These are phyloP conservation scores for Diadegma fenestrale DNA, from an alignment of 2,888 invertebrate species.

Conservation along the genomic window DNA sequence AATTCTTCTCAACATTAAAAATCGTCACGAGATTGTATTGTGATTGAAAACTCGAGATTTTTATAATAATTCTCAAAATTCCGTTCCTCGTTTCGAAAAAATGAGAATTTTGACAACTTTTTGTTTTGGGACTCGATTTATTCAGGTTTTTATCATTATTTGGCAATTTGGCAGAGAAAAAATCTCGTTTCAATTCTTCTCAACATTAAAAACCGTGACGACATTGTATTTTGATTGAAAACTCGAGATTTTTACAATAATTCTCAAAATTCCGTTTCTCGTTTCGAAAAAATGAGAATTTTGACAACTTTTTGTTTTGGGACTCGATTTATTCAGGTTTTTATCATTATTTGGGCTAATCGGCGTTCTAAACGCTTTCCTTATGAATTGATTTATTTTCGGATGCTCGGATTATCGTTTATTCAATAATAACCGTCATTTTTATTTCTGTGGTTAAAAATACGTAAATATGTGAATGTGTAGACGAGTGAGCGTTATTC, in stretches of 20 bases:
- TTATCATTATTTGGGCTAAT: constrained; percentile 16
- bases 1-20: background rate
- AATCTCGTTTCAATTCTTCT: background rate
- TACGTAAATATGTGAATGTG: constrained; percentile 1
- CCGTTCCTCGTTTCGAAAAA: background rate
- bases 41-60: background rate
- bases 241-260: background rate
- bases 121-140: background rate
- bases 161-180: background rate
- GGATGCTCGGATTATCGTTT: constrained; percentile 32
- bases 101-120: background rate
- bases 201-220: background rate
- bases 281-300: background rate
- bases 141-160: no score
- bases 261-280: background rate
- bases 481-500: constrained; percentile 14
- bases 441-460: constrained; percentile 39
- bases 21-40: background rate
- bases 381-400: constrained; percentile 38
- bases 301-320: background rate
- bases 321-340: background rate
- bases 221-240: background rate
- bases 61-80: background rate
- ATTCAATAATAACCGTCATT: constrained; percentile 32
- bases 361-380: background rate